Evolutionary conservation across 30 jellyfish, hydroid and myxozoan genomes (phyloP).

Genomic region (Cassiopea andromeda): DNA sequence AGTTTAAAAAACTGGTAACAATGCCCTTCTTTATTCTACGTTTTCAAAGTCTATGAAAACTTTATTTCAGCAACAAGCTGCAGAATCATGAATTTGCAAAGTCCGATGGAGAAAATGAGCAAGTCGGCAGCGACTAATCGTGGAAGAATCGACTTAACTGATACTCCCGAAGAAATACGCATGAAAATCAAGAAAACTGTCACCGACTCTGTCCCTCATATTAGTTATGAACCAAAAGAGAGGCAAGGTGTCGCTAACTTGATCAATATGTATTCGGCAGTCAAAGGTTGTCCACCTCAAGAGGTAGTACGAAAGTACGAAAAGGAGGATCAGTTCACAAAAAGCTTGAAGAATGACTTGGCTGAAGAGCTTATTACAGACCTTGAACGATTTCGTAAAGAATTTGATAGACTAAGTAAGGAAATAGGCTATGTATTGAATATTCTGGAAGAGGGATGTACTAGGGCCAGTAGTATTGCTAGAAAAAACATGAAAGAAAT

Average conservation of each 20-base stretch:
- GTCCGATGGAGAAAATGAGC: slow-evolving; percentile 90
- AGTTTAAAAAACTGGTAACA: no score
- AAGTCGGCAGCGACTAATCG: slow-evolving; percentile 73
- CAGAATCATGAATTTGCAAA: slow-evolving; percentile 79
- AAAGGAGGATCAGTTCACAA: slow-evolving; percentile 55
- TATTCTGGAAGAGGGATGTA: slow-evolving; percentile 72
- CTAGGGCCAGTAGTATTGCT: slow-evolving; percentile 70
- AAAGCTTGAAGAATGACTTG: slow-evolving; percentile 69
- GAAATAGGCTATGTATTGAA: slow-evolving; percentile 55
- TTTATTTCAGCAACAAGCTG: slow-evolving; percentile 41
- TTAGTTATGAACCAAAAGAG: slow-evolving; percentile 64
- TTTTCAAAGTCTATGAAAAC: background rate
- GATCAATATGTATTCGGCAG: slow-evolving; percentile 56
- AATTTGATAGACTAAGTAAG: slow-evolving; percentile 24
- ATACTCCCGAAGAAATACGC: slow-evolving; percentile 53
- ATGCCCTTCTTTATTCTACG: background rate
- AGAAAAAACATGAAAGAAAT: slow-evolving; percentile 65
- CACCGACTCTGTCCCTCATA: slow-evolving; percentile 78
- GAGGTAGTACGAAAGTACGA: slow-evolving; percentile 41
- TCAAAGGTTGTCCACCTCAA: slow-evolving; percentile 31
- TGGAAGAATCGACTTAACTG: slow-evolving; percentile 82
- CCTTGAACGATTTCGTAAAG: slow-evolving; percentile 57
- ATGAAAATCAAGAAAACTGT: slow-evolving; percentile 80
- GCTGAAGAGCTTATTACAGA: slow-evolving; percentile 57
- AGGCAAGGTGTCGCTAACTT: slow-evolving; percentile 88